Conservation (phyloP, 1,140 invertebrate genomes). For the Drosophila teissieri region DNA sequence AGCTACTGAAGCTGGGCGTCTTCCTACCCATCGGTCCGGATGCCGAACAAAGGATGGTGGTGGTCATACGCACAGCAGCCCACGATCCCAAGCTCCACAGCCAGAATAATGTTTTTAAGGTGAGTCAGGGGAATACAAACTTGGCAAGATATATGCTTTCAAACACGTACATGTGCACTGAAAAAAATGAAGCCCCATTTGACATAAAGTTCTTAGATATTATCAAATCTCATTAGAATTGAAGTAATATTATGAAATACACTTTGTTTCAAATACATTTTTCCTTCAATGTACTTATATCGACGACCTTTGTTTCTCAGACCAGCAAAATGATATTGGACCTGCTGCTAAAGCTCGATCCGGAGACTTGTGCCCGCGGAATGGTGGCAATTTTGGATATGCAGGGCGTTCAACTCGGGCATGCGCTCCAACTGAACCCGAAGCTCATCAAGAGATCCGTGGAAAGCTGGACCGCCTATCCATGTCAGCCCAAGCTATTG, state of each 20-base stretch:
- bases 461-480: slow-evolving; percentile 89
- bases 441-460: slow-evolving; percentile 86
- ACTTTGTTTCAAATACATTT: no score
- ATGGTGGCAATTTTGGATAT: slow-evolving; percentile 88
- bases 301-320: slow-evolving; percentile 60
- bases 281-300: no score
- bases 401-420: slow-evolving; percentile 86
- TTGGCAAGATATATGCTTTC: background rate
- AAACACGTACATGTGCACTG: no score
- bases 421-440: slow-evolving; percentile 87
- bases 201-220: no score
- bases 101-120: slow-evolving; percentile 87
- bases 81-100: slow-evolving; percentile 86
- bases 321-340: slow-evolving; percentile 87
- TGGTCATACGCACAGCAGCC: slow-evolving; percentile 86
- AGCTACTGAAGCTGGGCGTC: slow-evolving; percentile 86
- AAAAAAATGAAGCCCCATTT: no score
- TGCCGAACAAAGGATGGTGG: slow-evolving; percentile 85
- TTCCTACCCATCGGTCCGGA: slow-evolving; percentile 87
- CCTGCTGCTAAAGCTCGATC: slow-evolving; percentile 85
- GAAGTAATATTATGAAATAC: no score
- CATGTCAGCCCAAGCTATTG: slow-evolving; percentile 88
- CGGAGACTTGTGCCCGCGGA: slow-evolving; percentile 86
- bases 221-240: no score
- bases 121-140: slow-evolving; percentile 17